Evolutionary conservation across 2,113 vertebrate genomes (phyloP), one percentile per base, ranked within the genome.

Genomic region (Gymnocephalus cernua): DNA sequence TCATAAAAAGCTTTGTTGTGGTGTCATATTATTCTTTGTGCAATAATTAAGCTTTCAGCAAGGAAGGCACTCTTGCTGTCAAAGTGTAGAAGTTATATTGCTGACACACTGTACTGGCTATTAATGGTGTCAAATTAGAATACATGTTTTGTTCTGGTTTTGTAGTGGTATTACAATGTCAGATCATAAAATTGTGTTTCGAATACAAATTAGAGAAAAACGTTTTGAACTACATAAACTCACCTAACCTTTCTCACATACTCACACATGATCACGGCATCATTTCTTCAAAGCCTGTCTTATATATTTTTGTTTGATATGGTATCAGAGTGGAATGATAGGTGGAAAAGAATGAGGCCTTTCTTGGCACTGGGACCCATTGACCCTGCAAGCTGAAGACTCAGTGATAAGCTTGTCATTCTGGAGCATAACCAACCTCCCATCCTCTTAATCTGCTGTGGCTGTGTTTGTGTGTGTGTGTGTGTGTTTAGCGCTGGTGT

Each of bases 371-470:
- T 7, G 80, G 74, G 86, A 78, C 90, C 86, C 83, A 79, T 62
- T 93, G 91, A 92, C 90, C 90, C 87, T 67, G 87, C 84, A 87
- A 86, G 83, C 82, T 89, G 90, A 91, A 77, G 62, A 86, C 78
- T 85, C 58, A 50, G 79, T 86, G 92, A 94, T 93, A 94, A 93
- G 79, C 74, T 84, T 92, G 90, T 92, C 89, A 87, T 88, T 85
- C 82, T 85, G 84, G 77, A 91, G 82, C 83, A 79, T 84, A 93
- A 82, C 88, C 90, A 89, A 90, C 91, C 88, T 92, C 89, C 84
- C 80, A 84, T 88, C 77, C 80, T 86, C 45, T 70, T 91, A 90
- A 91, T 91, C 91, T 91, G 69, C 56, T 65, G 59, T 57, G 77
- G 23, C 56, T 76, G 41, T 64, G 75, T 50, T 41, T 72, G 65